phyloP scores from a whole-genome alignment of 2,113 vertebrate species.

The Rhegmatorhina hoffmannsi region DNA sequence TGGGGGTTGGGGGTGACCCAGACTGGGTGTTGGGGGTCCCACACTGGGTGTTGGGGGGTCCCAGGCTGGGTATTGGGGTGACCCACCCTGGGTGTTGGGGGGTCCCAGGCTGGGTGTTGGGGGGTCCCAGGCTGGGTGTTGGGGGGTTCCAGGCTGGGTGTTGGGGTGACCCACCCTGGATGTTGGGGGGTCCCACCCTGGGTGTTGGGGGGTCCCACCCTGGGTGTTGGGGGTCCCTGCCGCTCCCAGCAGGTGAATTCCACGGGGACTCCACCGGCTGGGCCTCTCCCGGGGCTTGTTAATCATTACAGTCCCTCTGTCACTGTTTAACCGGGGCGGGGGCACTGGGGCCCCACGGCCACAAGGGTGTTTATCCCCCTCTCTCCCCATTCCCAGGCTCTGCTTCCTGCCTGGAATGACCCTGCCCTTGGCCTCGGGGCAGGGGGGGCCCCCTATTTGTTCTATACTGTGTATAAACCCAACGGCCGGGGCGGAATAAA shows the following conservation, averaged over 20 bases:
- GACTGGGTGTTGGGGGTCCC: too few relatives aligned
- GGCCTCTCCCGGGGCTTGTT: background rate
- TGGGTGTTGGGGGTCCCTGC: too few relatives aligned
- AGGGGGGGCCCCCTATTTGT: background rate
- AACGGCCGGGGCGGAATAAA: background rate
- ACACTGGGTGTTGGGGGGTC: too few relatives aligned
- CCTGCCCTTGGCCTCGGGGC: background rate
- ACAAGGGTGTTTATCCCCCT: background rate
- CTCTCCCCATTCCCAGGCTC: background rate
- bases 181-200: too few relatives aligned
- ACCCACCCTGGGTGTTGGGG: too few relatives aligned
- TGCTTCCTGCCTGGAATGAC: background rate
- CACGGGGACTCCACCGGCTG: background rate
- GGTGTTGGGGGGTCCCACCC: too few relatives aligned
- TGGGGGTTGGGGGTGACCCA: too few relatives aligned
- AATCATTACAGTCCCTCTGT: conserved; percentile 40
- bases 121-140: too few relatives aligned
- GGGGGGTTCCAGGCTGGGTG: background rate
- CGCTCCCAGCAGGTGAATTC: background rate
- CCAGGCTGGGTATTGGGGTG: too few relatives aligned
- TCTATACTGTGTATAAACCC: conserved; percentile 24
- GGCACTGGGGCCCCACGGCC: background rate
- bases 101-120: too few relatives aligned
- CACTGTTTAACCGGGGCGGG: conserved; percentile 15
- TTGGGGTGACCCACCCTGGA: too few relatives aligned